Percentiles rank a stretch among this genome's conserved stretches.
phyloP scores from a whole-genome alignment of 2,797 vertebrate species.

The Tenualosa thibaudeaui region DNA sequence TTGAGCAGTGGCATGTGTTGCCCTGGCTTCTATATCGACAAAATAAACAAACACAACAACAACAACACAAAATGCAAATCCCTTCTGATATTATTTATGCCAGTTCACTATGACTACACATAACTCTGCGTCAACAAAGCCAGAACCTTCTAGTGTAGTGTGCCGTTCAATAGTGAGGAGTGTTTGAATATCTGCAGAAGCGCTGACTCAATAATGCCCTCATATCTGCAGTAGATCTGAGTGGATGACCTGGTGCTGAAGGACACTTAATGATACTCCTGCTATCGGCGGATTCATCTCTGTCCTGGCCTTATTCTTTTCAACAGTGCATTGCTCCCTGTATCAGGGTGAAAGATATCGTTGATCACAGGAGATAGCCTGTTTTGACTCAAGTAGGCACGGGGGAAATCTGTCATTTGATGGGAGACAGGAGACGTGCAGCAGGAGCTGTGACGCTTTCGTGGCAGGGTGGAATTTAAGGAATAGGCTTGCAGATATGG shows the following conservation, averaged over 20 bases:
- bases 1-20: background rate
- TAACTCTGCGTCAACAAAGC: background rate
- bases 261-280: conserved; percentile 37
- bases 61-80: background rate
- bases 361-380: conserved; percentile 35
- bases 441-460: background rate
- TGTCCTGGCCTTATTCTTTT: background rate
- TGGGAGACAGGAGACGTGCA: background rate
- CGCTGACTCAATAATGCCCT: background rate
- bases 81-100: background rate
- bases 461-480: background rate
- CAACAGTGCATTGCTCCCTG: background rate
- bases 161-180: background rate
- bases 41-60: background rate
- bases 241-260: conserved; percentile 36
- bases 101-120: background rate
- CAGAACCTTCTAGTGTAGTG: background rate
- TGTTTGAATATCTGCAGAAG: background rate
- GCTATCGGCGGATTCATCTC: conserved; percentile 35
- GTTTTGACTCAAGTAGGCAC: conserved; percentile 26
- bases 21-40: background rate
- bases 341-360: conserved; percentile 40
- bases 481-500: background rate
- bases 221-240: conserved; percentile 24
- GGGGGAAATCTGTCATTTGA: conserved; percentile 7